These are phyloP conservation scores for Callaeas wilsoni DNA, from an alignment of 2,113 vertebrate genomes.

Conservation along the genomic window DNA sequence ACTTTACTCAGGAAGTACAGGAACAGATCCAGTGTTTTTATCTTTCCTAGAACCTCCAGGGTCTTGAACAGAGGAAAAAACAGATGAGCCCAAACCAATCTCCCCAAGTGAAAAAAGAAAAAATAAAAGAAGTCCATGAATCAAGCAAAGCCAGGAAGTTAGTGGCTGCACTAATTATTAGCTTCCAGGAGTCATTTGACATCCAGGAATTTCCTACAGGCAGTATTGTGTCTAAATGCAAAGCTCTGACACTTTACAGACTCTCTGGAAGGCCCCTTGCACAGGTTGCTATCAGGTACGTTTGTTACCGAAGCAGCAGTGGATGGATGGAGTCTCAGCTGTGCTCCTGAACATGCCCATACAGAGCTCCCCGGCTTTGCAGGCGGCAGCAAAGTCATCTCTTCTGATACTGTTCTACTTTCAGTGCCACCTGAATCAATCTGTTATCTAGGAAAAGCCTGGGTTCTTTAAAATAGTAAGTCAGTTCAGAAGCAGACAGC, in stretches of 20 bases:
- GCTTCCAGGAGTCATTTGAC: background rate
- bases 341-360: background rate
- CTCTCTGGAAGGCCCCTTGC: background rate
- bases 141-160: background rate
- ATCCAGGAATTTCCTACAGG: background rate
- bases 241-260: background rate
- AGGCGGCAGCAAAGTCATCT: background rate
- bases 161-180: background rate
- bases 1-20: background rate
- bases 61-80: background rate
- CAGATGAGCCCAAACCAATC: background rate
- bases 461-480: background rate
- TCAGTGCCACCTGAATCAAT: background rate
- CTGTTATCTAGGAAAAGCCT: background rate
- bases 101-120: background rate
- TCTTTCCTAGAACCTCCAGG: background rate
- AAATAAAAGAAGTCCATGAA: background rate
- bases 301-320: background rate
- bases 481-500: background rate
- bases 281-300: background rate
- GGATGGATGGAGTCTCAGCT: background rate
- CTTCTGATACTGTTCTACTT: background rate
- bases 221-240: background rate
- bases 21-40: background rate
- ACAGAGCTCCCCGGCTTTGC: background rate